These are phyloP conservation scores for Hydrozoanthus gracilis DNA, from an alignment of 92 coral and sea anemone species.

Conservation along the genomic window DNA sequence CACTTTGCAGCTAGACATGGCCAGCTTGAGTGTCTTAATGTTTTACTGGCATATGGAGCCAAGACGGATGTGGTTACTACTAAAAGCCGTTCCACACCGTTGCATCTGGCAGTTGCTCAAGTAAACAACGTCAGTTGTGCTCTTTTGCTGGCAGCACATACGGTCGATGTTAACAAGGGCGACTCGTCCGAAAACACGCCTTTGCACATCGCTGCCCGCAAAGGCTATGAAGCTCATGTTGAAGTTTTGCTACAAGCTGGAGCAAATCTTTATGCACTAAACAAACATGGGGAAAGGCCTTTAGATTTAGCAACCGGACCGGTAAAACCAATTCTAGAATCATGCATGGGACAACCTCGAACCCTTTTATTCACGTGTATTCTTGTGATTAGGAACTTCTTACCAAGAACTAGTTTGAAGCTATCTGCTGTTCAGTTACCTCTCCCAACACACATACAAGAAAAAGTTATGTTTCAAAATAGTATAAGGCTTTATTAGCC, in stretches of 20 bases:
- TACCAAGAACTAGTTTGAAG: slow-evolving; percentile 4
- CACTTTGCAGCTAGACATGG: slow-evolving; percentile 76
- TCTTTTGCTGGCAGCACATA: slow-evolving; percentile 46
- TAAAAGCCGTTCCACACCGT: slow-evolving; percentile 47
- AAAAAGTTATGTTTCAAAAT: slow-evolving; percentile 26
- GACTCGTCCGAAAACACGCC: slow-evolving; percentile 67
- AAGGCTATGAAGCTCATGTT: slow-evolving; percentile 40
- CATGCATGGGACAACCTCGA: slow-evolving; percentile 52
- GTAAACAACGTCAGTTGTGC: slow-evolving; percentile 54
- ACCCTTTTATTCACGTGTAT: slow-evolving; percentile 50
- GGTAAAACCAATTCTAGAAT: slow-evolving; percentile 46
- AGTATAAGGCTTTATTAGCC: slow-evolving; percentile 3
- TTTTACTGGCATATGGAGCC: slow-evolving; percentile 58
- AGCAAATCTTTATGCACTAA: slow-evolving; percentile 44
- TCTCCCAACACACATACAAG: slow-evolving; percentile 34
- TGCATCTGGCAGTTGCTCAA: slow-evolving; percentile 56
- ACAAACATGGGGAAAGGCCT: slow-evolving; percentile 56
- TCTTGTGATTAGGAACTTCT: slow-evolving; percentile 44
- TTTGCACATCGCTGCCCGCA: slow-evolving; percentile 55
- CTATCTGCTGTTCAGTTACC: slow-evolving; percentile 1
- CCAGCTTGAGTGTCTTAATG: slow-evolving; percentile 63
- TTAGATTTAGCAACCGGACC: slow-evolving; percentile 45
- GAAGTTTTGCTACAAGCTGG: slow-evolving; percentile 69
- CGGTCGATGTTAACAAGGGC: slow-evolving; percentile 39
- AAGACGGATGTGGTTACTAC: slow-evolving; percentile 52